phyloP scores from a whole-genome alignment of 2,797 vertebrate species.

The Poliocrania exsul region DNA sequence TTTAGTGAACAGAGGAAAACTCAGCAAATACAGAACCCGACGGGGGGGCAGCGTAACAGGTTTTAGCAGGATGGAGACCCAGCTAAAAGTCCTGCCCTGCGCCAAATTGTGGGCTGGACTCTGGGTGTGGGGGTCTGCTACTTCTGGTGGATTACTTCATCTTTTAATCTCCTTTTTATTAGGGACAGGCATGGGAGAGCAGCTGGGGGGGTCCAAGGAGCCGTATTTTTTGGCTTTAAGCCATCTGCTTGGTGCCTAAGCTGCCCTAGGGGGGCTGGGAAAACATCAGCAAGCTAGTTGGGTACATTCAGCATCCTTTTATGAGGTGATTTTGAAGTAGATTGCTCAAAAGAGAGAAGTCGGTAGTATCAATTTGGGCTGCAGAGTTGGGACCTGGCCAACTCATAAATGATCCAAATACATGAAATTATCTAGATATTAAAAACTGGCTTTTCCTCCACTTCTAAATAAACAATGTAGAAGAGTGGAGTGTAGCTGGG shows the following conservation, averaged over 20 bases:
- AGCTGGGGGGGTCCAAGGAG: background rate
- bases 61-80: background rate
- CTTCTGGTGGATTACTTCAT: background rate
- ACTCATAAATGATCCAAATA: slow-evolving; percentile 26
- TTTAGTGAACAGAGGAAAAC: background rate
- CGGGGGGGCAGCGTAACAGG: background rate
- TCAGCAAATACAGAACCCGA: fast-evolving
- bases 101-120: background rate
- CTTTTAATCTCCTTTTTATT: background rate
- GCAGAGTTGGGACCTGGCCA: background rate
- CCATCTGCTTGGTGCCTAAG: background rate
- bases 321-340: background rate
- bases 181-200: background rate
- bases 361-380: background rate
- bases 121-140: fast-evolving
- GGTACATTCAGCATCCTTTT: background rate
- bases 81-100: background rate
- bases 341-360: slow-evolving; percentile 35
- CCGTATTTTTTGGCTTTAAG: background rate
- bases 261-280: fast-evolving
- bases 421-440: slow-evolving; percentile 36
- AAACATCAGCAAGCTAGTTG: background rate
- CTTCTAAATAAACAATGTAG: background rate
- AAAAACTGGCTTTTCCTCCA: background rate
- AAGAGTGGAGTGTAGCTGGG: background rate